Evolutionary conservation across 2,888 invertebrate species (phyloP).

Genomic region (Lobophora halterata): DNA sequence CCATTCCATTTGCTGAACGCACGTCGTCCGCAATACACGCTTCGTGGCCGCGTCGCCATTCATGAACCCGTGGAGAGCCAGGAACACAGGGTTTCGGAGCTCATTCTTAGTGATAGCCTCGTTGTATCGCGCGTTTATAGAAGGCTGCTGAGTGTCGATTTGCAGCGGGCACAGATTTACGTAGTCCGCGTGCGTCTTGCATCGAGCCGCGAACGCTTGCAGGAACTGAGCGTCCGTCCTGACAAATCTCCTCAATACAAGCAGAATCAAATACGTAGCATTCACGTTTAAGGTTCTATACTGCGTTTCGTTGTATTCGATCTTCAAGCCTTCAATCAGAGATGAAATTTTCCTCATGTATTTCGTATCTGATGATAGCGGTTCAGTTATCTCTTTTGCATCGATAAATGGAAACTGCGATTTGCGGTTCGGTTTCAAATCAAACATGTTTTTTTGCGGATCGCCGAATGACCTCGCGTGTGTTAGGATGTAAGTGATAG

Average conservation of each 20-base stretch:
- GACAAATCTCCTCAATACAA: constrained; percentile 16
- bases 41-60: constrained; percentile 14
- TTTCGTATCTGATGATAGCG: constrained; percentile 11
- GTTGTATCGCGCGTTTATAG: constrained; percentile 5
- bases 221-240: too few species aligned
- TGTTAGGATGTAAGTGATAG: constrained; percentile 17
- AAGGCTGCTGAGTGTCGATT: constrained; percentile 9
- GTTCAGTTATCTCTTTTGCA: too few species aligned
- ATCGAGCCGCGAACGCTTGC: too few species aligned
- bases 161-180: constrained; percentile 19
- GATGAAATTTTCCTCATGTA: constrained; percentile 12
- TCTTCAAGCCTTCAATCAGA: constrained; percentile 17
- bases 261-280: constrained; percentile 17
- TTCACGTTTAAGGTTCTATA: constrained; percentile 17
- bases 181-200: constrained; percentile 21
- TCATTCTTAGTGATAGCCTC: neutral
- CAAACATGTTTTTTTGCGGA: constrained; percentile 14
- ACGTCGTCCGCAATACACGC: constrained; percentile 7
- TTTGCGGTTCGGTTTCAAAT: too few species aligned
- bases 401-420: too few species aligned
- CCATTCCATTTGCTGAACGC: constrained; percentile 23
- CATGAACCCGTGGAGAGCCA: constrained; percentile 16
- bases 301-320: constrained; percentile 12
- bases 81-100: too few species aligned
- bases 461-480: constrained; percentile 21